Percentiles rank a stretch among this genome's conserved stretches.
Conservation (phyloP, 2,113 vertebrate genomes). For the Acrocephalus arundinaceus region DNA sequence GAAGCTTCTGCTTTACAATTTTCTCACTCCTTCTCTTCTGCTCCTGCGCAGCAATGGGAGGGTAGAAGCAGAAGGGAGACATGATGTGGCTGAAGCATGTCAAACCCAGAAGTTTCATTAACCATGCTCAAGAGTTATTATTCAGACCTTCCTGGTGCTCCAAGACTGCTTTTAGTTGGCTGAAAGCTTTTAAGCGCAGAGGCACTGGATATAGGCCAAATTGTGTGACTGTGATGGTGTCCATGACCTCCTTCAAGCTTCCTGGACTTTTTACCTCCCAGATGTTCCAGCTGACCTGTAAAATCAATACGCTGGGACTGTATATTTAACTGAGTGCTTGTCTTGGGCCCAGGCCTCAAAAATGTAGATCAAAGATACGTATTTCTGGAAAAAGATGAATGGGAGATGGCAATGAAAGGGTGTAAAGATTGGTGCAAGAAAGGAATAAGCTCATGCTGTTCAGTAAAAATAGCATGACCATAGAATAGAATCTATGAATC, state of each 20-base stretch:
- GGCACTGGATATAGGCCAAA: slow-evolving; percentile 50
- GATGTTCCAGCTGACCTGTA: slow-evolving; percentile 38
- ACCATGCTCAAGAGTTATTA: slow-evolving; percentile 30
- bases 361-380: not conserved
- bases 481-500: not conserved
- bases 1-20: not conserved
- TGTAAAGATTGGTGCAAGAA: not conserved
- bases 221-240: slow-evolving; percentile 8
- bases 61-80: not conserved
- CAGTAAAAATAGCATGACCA: not conserved
- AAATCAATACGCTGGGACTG: slow-evolving; percentile 10
- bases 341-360: not conserved
- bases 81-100: not conserved
- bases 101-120: slow-evolving; percentile 31
- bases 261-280: slow-evolving; percentile 44
- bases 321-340: not conserved
- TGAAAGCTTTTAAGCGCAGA: slow-evolving; percentile 39
- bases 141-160: slow-evolving; percentile 28
- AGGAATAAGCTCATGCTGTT: not conserved
- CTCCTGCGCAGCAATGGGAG: fast-evolving
- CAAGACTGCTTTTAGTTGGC: slow-evolving; percentile 33
- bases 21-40: not conserved
- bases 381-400: not conserved
- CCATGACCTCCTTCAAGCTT: slow-evolving; percentile 18
- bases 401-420: not conserved